These are phyloP conservation scores for Anseranas semipalmata DNA, from an alignment of 2,113 vertebrate species.

Conservation along the genomic window DNA sequence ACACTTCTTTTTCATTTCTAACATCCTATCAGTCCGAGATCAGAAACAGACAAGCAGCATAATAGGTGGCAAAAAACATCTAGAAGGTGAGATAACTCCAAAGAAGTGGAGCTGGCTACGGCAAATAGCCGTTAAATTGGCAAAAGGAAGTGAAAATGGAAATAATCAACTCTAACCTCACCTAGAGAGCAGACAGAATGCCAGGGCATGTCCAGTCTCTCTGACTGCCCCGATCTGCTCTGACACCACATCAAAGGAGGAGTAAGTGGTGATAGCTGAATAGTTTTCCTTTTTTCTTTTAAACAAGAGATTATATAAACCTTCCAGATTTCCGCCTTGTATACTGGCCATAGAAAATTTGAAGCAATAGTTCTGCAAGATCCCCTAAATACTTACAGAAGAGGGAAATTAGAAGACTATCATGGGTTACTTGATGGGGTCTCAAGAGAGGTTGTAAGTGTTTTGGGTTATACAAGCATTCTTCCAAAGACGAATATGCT, in stretches of 20 bases:
- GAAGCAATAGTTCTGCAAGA: neutral
- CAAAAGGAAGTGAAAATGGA: slow-evolving; percentile 75
- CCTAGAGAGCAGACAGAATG: neutral
- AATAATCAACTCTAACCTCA: slow-evolving; percentile 15
- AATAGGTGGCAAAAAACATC: slow-evolving; percentile 59
- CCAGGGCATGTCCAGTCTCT: neutral
- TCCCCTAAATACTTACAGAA: neutral
- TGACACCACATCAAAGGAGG: neutral
- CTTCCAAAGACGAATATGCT: neutral
- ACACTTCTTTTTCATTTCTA: slow-evolving; percentile 13
- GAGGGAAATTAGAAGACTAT: neutral
- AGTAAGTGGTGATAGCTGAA: neutral
- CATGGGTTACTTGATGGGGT: rapidly evolving
- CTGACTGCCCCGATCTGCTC: neutral
- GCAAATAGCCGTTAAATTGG: slow-evolving; percentile 66
- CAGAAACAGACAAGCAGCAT: slow-evolving; percentile 33
- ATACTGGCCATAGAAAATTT: neutral
- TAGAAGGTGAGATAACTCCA: slow-evolving; percentile 57
- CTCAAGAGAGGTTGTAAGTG: neutral
- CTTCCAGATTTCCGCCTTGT: neutral
- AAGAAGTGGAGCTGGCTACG: slow-evolving; percentile 35
- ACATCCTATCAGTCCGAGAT: neutral
- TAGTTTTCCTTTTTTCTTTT: neutral
- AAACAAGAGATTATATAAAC: neutral
- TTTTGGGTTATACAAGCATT: neutral